Evolutionary conservation across 2,888 invertebrate species (phyloP).

Genomic region (Agriopis aurantiaria): DNA sequence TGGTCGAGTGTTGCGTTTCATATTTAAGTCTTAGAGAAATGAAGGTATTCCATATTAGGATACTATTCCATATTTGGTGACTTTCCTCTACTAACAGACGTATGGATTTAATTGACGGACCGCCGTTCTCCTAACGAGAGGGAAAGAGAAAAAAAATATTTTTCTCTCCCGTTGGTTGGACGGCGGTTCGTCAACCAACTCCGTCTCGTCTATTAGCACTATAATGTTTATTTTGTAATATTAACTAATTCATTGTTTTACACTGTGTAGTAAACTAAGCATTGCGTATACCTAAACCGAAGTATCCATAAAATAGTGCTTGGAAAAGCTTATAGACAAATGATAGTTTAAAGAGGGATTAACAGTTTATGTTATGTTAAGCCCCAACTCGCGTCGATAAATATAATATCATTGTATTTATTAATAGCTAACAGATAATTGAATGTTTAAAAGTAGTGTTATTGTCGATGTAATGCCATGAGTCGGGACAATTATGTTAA

Average conservation of each 20-base stretch:
- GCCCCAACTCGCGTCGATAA: slow-evolving; percentile 38
- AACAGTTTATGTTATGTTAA: slow-evolving; percentile 34
- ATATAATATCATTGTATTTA: slow-evolving; percentile 67
- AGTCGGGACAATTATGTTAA: slow-evolving; percentile 75
- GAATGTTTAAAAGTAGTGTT: slow-evolving; percentile 36
- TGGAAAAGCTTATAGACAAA: slow-evolving; percentile 33
- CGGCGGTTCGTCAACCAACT: too few relatives aligned
- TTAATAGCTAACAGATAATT: slow-evolving; percentile 63
- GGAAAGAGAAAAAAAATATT: too few relatives aligned
- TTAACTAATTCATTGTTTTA: slow-evolving; percentile 16
- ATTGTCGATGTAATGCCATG: slow-evolving; percentile 75
- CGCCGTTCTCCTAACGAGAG: too few relatives aligned
- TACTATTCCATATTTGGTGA: too few relatives aligned
- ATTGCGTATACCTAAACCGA: slow-evolving; percentile 22
- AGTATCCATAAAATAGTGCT: slow-evolving; percentile 30
- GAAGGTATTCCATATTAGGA: too few relatives aligned
- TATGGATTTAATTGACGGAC: too few relatives aligned
- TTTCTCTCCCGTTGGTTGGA: too few relatives aligned
- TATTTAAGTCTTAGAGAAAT: too few relatives aligned
- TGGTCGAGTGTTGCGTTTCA: too few relatives aligned
- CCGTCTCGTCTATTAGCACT: too few relatives aligned
- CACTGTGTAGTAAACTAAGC: slow-evolving; percentile 8
- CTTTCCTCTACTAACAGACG: too few relatives aligned
- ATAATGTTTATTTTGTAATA: slow-evolving; percentile 14
- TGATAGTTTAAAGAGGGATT: slow-evolving; percentile 32